Evolutionary conservation across 2,888 invertebrate genomes (phyloP), one percentile per base, ranked within the genome.

Genomic region (Anthrax anthrax): DNA sequence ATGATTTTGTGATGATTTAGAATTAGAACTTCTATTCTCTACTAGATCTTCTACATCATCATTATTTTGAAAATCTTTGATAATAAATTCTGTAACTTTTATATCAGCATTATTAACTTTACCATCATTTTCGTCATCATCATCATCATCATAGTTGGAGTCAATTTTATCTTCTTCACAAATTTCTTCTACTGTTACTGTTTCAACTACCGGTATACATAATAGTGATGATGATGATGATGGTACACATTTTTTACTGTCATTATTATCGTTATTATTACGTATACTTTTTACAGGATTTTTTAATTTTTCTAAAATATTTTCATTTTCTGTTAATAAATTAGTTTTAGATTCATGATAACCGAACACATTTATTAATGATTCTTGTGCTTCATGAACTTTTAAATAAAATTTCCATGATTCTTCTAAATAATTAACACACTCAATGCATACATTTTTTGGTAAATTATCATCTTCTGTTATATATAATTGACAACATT

Each of bases 351-450:
- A n/a, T n/a, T n/a, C n/a, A n/a, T n/a, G n/a, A n/a, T n/a, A n/a
- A n/a, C n/a, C n/a, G n/a, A 52, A 51, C 9, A 55, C 41, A 16
- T 51, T 50, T 16, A 49, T 46, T 16, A 62, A 51, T 0, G 57
- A 56, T 32, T 60, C 60, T 38, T 62, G 62, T 3, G 62, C 55
- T n/a, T 56, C 57, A 2, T 55, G 54, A 1, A 60, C 58, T 52
- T 56, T 58, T 12, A 47, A 46, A 36, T 53, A 56, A 45, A 62
- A 62, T 27, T 48, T 50, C 44, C 54, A 56, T 2, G 52, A 53
- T 5, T 18, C 40, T 48, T 59, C 54, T 27, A 62, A 48, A 16
- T 37, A 37, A 1, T 52, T 44, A 3, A 60, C n/a, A 47, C 62
- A 63, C 5, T 55, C 55, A 0, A 37, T 38, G 42, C 63, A 63